These are phyloP conservation scores for Drosophila putrida DNA, from an alignment of 2,888 invertebrate species.

Conservation along the genomic window DNA sequence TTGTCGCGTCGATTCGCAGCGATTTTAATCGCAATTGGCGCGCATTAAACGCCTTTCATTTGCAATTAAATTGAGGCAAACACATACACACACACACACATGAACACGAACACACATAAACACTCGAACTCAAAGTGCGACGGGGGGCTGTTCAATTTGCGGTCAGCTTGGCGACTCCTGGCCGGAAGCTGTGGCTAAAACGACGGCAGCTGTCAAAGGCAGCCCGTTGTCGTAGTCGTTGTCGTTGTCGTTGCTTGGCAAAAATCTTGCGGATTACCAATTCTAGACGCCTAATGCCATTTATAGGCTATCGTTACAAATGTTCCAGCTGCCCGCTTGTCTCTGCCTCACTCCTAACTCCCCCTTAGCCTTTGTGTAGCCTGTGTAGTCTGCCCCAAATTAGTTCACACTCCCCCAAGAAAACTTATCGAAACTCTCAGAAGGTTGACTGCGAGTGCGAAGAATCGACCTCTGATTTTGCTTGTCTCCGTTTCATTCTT, in stretches of 20 bases:
- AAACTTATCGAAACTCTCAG: constrained; percentile 73
- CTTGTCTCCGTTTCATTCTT: constrained; percentile 27
- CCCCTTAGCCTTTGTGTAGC: constrained; percentile 10
- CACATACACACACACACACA: constrained; percentile 26
- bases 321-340: constrained; percentile 66
- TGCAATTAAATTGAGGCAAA: constrained; percentile 74
- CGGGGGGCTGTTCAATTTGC: constrained; percentile 54
- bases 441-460: constrained; percentile 15
- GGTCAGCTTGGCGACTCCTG: constrained; percentile 73
- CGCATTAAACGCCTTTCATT: constrained; percentile 79
- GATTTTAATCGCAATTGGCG: constrained; percentile 73
- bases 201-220: constrained; percentile 53
- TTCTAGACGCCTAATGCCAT: constrained; percentile 80
- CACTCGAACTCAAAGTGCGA: background rate
- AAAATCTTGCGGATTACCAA: constrained; percentile 81
- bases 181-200: constrained; percentile 54
- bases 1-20: constrained; percentile 74
- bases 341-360: background rate
- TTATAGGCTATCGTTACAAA: constrained; percentile 80
- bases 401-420: constrained; percentile 60
- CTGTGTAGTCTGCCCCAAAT: constrained; percentile 54
- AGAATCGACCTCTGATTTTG: constrained; percentile 49
- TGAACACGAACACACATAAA: constrained; percentile 18
- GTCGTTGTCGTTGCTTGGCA: constrained; percentile 52
- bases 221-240: constrained; percentile 37